phyloP scores from a whole-genome alignment of 2,113 vertebrate species.

The Mugil cephalus region DNA sequence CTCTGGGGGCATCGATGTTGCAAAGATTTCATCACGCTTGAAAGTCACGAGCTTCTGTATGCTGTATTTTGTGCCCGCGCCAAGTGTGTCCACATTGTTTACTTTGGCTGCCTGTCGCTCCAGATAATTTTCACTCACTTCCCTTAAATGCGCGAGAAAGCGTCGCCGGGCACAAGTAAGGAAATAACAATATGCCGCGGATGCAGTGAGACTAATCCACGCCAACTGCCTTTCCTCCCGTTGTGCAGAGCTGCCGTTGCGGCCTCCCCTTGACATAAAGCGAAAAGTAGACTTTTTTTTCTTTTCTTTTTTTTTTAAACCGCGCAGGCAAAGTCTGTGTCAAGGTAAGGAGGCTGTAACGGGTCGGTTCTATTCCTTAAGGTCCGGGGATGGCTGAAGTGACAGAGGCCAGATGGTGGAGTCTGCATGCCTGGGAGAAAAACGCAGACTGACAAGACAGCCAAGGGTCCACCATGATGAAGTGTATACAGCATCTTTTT shows the following conservation, averaged over 20 bases:
- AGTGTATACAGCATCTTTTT: constrained; percentile 13
- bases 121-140: constrained; percentile 18
- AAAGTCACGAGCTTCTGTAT: constrained; percentile 27
- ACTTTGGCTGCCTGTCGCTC: constrained; percentile 22
- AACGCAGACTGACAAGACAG: constrained; percentile 51
- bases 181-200: not conserved
- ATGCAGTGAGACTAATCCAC: not conserved
- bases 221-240: too few relatives aligned
- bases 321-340: not conserved
- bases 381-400: constrained; percentile 50
- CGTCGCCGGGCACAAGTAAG: constrained; percentile 9
- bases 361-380: constrained; percentile 33
- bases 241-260: not conserved
- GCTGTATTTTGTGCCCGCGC: too few relatives aligned
- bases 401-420: constrained; percentile 61
- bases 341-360: constrained; percentile 19
- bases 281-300: constrained; percentile 23
- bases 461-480: constrained; percentile 36
- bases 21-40: constrained; percentile 77
- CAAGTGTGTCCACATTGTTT: constrained; percentile 41
- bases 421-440: constrained; percentile 34
- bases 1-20: constrained; percentile 49
- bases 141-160: not conserved
- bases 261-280: constrained; percentile 5
- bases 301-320: too few relatives aligned